phyloP scores from a whole-genome alignment of 2,888 invertebrate genomes.

The Lasioglossum oenotherae region DNA sequence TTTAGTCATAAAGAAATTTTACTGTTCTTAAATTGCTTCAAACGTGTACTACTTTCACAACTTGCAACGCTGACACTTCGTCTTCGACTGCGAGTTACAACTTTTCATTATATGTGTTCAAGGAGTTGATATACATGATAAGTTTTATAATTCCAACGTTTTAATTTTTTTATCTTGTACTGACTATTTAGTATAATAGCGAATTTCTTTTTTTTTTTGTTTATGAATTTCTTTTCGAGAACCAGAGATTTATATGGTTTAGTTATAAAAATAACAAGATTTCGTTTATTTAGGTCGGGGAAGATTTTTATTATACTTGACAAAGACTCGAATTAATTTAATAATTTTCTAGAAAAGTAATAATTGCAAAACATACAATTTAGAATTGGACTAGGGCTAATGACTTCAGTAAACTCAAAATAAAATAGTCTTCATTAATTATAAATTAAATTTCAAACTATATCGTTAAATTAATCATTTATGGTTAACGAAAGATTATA shows the following conservation, averaged over 20 bases:
- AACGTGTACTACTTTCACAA: neutral
- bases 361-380: neutral
- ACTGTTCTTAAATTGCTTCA: neutral
- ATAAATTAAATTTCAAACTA: neutral
- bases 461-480: neutral
- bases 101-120: neutral
- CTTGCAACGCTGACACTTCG: neutral
- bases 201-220: too few species aligned
- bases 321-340: neutral
- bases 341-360: neutral
- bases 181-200: neutral
- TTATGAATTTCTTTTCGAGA: neutral
- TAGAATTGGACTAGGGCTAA: neutral
- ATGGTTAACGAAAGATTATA: neutral
- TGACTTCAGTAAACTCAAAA: neutral
- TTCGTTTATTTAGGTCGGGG: neutral
- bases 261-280: neutral
- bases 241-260: neutral
- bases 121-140: neutral
- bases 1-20: constrained; percentile 1
- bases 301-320: neutral
- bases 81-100: neutral
- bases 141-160: neutral
- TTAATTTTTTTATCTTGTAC: neutral
- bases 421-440: neutral